phyloP scores from a whole-genome alignment of 2,113 vertebrate genomes.

The Sclerurus mexicanus region DNA sequence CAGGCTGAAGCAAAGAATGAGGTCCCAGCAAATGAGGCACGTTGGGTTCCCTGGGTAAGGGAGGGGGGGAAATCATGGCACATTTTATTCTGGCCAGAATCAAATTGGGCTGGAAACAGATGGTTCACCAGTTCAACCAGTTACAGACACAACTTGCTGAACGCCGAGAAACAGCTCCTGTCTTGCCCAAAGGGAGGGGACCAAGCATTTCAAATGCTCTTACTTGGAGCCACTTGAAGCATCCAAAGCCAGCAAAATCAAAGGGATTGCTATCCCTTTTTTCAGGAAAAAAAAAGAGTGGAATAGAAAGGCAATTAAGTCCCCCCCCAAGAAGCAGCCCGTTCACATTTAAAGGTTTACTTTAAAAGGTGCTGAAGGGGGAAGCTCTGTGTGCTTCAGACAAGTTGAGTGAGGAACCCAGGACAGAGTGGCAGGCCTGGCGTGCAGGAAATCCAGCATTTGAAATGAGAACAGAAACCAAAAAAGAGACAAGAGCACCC shows the following conservation, averaged over 20 bases:
- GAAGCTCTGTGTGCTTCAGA: not conserved
- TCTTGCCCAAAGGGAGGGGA: not conserved
- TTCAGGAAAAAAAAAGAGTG: not conserved
- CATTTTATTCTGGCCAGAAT: not conserved
- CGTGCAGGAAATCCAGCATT: not conserved
- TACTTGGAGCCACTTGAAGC: not conserved
- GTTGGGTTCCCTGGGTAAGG: rapidly evolving
- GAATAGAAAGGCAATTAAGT: not conserved
- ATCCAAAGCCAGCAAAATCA: slow-evolving; percentile 7
- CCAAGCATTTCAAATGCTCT: not conserved
- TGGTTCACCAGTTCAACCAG: not conserved
- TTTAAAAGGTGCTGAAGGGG: not conserved
- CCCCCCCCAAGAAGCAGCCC: not conserved
- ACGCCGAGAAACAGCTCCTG: not conserved
- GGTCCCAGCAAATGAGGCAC: not conserved
- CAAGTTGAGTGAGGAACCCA: not conserved
- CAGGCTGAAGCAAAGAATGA: not conserved
- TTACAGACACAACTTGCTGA: not conserved
- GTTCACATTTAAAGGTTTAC: not conserved
- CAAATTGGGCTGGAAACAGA: not conserved
- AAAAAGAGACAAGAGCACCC: not conserved
- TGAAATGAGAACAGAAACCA: not conserved
- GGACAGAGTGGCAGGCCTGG: not conserved
- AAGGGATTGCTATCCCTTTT: not conserved
- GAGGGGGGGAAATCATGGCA: not conserved